Evolutionary conservation across 2,888 invertebrate species (phyloP).

Genomic region (Cheiracanthium punctorium): DNA sequence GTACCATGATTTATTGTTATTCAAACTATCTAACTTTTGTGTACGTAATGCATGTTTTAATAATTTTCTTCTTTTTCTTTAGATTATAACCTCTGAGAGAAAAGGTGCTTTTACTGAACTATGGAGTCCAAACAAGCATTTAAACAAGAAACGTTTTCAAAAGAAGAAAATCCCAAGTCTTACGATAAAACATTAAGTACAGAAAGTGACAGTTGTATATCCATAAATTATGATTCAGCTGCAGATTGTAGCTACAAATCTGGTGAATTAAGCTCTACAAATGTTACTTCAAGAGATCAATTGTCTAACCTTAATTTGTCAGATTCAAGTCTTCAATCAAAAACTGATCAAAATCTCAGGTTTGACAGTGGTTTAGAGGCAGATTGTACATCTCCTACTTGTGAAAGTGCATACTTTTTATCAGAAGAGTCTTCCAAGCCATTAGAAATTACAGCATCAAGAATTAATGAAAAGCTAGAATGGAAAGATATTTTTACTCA

Average conservation of each 20-base stretch:
- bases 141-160: background rate
- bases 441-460: background rate
- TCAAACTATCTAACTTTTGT: no score
- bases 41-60: background rate
- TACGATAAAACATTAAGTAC: slow-evolving; percentile 18
- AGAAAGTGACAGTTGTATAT: slow-evolving; percentile 56
- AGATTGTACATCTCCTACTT: slow-evolving; percentile 38
- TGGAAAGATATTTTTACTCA: slow-evolving; percentile 49
- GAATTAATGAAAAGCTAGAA: slow-evolving; percentile 8
- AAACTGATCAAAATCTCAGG: slow-evolving; percentile 36
- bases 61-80: background rate
- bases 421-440: background rate
- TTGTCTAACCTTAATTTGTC: slow-evolving; percentile 23
- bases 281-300: slow-evolving; percentile 8
- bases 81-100: background rate
- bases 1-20: no score
- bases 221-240: slow-evolving; percentile 59
- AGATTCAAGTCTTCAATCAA: slow-evolving; percentile 4
- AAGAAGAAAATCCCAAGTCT: background rate
- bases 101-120: background rate
- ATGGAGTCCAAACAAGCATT: slow-evolving; percentile 12
- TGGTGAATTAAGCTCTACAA: slow-evolving; percentile 42
- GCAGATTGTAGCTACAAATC: slow-evolving; percentile 61
- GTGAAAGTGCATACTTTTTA: slow-evolving; percentile 22
- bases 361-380: slow-evolving; percentile 63